A percentile compares a stretch with the other conserved stretches of the same genome.
These are phyloP conservation scores for Dromaius novaehollandiae DNA, from an alignment of 2,113 vertebrate genomes.

Conservation along the genomic window DNA sequence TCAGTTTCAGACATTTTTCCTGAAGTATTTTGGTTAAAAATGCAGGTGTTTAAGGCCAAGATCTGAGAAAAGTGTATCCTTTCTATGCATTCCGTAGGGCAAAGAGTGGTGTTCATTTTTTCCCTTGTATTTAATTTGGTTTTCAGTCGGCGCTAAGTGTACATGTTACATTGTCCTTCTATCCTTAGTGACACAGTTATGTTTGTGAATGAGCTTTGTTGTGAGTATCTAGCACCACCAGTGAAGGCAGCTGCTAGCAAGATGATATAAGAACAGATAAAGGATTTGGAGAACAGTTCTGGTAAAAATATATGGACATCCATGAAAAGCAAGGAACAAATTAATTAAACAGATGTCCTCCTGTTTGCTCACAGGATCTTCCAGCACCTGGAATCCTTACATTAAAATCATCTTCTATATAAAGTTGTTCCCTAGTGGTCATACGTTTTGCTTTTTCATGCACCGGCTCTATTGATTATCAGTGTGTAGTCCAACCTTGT, in stretches of 20 bases:
- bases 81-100: neutral
- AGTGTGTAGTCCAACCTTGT: neutral
- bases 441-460: neutral
- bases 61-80: neutral
- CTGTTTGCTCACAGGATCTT: neutral
- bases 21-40: neutral
- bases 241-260: neutral
- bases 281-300: neutral
- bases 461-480: neutral
- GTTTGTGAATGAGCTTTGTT: neutral
- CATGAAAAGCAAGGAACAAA: neutral
- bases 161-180: neutral
- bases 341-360: neutral
- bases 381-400: neutral
- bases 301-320: neutral
- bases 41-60: neutral
- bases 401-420: accelerated
- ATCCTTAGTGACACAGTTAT: neutral
- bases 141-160: neutral
- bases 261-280: neutral
- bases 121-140: neutral
- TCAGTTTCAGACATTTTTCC: neutral
- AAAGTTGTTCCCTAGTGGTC: neutral
- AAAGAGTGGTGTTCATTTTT: neutral
- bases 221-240: neutral